Evolutionary conservation across 2,113 vertebrate species (phyloP), one percentile per base, ranked within the genome.

Genomic region (Jacana jacana): DNA sequence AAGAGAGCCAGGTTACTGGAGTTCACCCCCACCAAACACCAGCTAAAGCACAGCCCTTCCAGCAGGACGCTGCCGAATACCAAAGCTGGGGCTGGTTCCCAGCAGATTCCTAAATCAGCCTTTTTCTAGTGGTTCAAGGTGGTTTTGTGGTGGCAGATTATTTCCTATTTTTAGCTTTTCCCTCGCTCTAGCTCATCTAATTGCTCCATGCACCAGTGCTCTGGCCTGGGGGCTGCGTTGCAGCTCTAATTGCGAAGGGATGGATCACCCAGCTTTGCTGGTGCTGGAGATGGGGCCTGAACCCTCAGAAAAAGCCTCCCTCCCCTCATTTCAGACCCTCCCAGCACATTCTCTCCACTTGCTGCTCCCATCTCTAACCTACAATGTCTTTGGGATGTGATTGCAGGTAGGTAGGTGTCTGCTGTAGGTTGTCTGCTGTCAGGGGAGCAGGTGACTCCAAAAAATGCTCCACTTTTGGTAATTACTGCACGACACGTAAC

Each of bases 161-260:
- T 93, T 88, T 86, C 63, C 86, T 96, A 89, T 95, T 93, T 96
- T 96, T 93, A 95, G 85, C 78, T 88, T 82, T 91, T 82, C 71
- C 75, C 79, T 65, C 58, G 91, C 81, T 77, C 88, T 93, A 80
- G 80, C 75, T 89, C 17, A 24, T 63, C 83, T 97, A 93, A 95
- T 86, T 92, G 83, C 76, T 93, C 94, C 69, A 80, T 80, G 54
- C 19, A 20, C 27, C 25, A 93, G 86, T 78, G 76, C 69, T 92
- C 51, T 60, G 48, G 86, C 91, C 80, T 0, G 1, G 22, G 86
- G 91, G 76, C 78, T 86, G 39, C 89, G 88, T 86, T 96, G 80
- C 76, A 91, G 80, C 64, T 90, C 82, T 90, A 92, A 96, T 85
- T 94, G 92, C 60, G 63, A 86, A 77, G 79, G 70, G 44, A 91